Evolutionary conservation across 2,888 invertebrate species (phyloP).

Genomic region (Panopea generosa): DNA sequence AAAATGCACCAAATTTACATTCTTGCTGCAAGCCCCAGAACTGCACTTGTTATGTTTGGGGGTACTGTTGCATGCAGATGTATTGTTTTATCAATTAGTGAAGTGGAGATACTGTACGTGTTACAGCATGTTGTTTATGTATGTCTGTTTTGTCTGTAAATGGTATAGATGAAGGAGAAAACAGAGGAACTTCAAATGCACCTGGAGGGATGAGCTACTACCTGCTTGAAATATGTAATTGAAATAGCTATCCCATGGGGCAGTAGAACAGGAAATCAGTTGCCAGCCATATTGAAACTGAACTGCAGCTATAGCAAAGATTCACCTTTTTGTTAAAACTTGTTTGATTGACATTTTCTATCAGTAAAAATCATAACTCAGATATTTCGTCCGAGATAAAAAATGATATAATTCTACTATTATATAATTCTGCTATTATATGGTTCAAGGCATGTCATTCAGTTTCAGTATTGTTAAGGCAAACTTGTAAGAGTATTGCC

Average conservation of each 20-base stretch:
- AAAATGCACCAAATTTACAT: too few relatives aligned
- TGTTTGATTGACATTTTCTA: too few relatives aligned
- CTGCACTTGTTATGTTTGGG: too few relatives aligned
- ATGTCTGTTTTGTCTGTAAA: background rate
- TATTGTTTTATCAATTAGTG: too few relatives aligned
- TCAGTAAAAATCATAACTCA: too few relatives aligned
- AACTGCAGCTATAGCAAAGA: background rate
- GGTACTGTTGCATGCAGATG: too few relatives aligned
- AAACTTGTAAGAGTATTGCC: background rate
- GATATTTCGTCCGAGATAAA: background rate
- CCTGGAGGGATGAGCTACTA: slow-evolving; percentile 61
- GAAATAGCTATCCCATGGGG: slow-evolving; percentile 19
- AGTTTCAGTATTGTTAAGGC: background rate
- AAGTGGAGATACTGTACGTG: too few relatives aligned
- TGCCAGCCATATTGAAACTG: slow-evolving; percentile 29
- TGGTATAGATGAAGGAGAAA: slow-evolving; percentile 39
- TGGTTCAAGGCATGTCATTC: background rate
- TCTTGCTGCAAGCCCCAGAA: too few relatives aligned
- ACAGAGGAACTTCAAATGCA: slow-evolving; percentile 27
- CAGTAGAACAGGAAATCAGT: slow-evolving; percentile 3
- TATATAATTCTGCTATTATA: background rate
- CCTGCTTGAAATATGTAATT: slow-evolving; percentile 65
- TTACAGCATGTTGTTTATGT: too few relatives aligned
- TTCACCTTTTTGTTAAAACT: too few relatives aligned
- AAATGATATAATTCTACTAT: background rate